Base-by-base conservation (phyloP, 1,140 invertebrate species). In the Caenorhabditis briggsae region DNA sequence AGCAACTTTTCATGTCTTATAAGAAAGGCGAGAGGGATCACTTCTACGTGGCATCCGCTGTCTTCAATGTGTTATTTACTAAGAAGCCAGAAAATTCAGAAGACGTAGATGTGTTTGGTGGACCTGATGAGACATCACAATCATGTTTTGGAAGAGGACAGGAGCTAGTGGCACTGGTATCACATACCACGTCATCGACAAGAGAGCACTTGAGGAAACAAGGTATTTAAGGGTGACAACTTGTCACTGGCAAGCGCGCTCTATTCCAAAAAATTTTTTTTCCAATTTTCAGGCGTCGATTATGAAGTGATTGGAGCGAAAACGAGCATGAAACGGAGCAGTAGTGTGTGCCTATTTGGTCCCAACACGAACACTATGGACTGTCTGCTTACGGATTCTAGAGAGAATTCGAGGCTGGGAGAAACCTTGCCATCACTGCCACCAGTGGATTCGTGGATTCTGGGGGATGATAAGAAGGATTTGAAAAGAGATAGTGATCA, bases 21-120 rank as follows among this genome's bases (percentile, higher is more conserved):
- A 87, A 87, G 33, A 87, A 85, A 48, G 86, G 86, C 23, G 50
- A 82, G 8, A 25, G 86, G 9, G 59, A 82, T 16, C 16, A 18
- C 2, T 87, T 87, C 46, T 87, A 87, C 74, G 86, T 87, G 11
- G 82, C 59, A 2, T 84, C 84, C 12, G 84, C 86, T 23, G 59
- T 33, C 0, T 82, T 84, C 48, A 87, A 85, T 83, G 86, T 84
- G 1, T 25, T 78, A 1, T 87, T 87, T 53, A 84, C 84, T 11
- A 87, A 84, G 55, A 83, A 41, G 11, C 2, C 58, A 5, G 53
- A 14, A 20, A 16, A 48, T 14, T 16, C 11, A 7, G 55, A 46
- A 20, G 82, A 83, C 43, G 33, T 83, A 8, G 18, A n/a, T 20
- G 53, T 9, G 12, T 20, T 12, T 5, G 9, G 8, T 5, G 11